Conservation (phyloP, 2,797 vertebrate genomes). For the Sciaenops ocellatus region DNA sequence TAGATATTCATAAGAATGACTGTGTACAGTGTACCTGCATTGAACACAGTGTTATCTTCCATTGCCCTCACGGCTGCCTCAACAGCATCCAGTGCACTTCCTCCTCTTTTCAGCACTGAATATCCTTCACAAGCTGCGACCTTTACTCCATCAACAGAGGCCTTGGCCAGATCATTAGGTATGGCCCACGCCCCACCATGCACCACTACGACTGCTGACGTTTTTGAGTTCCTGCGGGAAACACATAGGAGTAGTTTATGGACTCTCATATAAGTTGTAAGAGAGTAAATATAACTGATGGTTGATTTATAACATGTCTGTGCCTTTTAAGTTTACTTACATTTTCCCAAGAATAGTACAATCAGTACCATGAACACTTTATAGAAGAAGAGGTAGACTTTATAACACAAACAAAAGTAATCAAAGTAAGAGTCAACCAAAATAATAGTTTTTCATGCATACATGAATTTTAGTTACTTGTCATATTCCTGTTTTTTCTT, state of each 20-base stretch:
- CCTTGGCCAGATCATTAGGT: slow-evolving; percentile 77
- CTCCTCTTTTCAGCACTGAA: slow-evolving; percentile 75
- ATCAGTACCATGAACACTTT: neutral
- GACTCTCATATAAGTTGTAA: neutral
- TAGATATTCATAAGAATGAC: neutral
- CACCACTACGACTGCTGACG: slow-evolving; percentile 84
- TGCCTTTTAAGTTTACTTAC: neutral
- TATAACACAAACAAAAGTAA: neutral
- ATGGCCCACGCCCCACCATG: slow-evolving; percentile 88
- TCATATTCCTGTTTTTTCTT: neutral
- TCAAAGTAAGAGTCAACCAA: neutral
- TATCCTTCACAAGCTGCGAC: slow-evolving; percentile 74
- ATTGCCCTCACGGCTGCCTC: slow-evolving; percentile 82
- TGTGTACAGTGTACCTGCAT: slow-evolving; percentile 70
- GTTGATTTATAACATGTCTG: neutral
- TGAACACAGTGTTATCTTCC: slow-evolving; percentile 83
- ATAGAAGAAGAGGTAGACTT: too few relatives aligned
- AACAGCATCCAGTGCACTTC: slow-evolving; percentile 84
- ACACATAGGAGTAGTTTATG: neutral
- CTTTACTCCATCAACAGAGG: slow-evolving; percentile 82
- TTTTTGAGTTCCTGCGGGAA: slow-evolving; percentile 52
- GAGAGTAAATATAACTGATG: neutral
- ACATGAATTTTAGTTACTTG: neutral
- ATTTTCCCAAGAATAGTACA: neutral
- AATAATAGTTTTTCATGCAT: neutral